Evolutionary conservation across 2,888 invertebrate species (phyloP).

Genomic region (Thera obeliscata): DNA sequence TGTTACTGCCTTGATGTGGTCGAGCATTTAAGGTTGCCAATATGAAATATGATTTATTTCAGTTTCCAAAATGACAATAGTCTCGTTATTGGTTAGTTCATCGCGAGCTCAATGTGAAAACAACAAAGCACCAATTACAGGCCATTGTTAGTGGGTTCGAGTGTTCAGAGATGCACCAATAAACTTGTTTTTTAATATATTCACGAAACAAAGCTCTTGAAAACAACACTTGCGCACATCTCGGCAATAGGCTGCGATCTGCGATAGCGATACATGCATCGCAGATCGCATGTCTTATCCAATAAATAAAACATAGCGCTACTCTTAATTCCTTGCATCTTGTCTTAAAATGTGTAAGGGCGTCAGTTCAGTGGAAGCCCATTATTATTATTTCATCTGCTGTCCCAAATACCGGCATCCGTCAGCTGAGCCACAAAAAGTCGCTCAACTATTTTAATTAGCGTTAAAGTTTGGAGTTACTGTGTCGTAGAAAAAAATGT

Average conservation of each 20-base stretch:
- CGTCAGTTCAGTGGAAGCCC: conserved; percentile 68
- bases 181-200: conserved; percentile 73
- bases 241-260: too few relatives aligned
- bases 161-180: conserved; percentile 64
- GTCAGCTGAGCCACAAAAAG: conserved; percentile 74
- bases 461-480: conserved; percentile 71
- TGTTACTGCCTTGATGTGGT: too few relatives aligned
- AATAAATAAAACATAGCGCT: not conserved
- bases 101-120: conserved; percentile 50
- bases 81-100: conserved; percentile 51
- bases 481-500: conserved; percentile 63
- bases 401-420: conserved; percentile 75
- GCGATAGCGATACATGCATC: too few relatives aligned
- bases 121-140: conserved; percentile 66
- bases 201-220: conserved; percentile 50
- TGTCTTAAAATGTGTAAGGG: conserved; percentile 32
- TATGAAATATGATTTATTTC: too few relatives aligned
- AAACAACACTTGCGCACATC: not conserved
- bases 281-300: too few relatives aligned
- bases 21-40: too few relatives aligned
- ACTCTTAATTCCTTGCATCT: not conserved
- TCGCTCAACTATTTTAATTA: conserved; percentile 81
- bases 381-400: conserved; percentile 65
- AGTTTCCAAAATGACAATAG: conserved; percentile 34
- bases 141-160: conserved; percentile 66